Percentiles rank a stretch among this genome's conserved stretches.
These are phyloP conservation scores for Acanthurus lineatus DNA, from an alignment of 2,797 vertebrate genomes.

Conservation along the genomic window DNA sequence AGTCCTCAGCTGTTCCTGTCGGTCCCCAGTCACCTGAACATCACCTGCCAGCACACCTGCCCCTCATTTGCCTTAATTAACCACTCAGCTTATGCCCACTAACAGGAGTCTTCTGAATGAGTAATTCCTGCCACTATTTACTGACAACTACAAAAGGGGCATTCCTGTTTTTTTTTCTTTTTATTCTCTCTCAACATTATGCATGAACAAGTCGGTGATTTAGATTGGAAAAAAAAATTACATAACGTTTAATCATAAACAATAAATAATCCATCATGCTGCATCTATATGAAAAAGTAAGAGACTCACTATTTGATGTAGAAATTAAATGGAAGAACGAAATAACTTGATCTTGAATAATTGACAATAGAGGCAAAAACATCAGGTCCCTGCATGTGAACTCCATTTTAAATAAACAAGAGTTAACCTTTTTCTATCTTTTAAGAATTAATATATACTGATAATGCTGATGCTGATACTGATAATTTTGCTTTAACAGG, in stretches of 20 bases:
- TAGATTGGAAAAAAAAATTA: background rate
- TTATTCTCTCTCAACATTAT: background rate
- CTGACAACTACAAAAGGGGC: background rate
- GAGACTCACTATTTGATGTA: background rate
- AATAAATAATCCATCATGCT: conserved; percentile 3
- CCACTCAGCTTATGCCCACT: conserved; percentile 30
- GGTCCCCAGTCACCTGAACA: conserved; percentile 26
- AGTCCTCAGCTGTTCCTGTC: conserved; percentile 44
- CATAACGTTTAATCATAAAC: background rate
- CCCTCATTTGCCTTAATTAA: conserved; percentile 55
- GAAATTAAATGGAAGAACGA: conserved; percentile 15
- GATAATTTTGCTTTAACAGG: background rate
- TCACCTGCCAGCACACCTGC: conserved; percentile 63
- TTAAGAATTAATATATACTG: background rate
- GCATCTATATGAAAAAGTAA: background rate
- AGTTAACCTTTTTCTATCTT: background rate
- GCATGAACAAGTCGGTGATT: background rate
- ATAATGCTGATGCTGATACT: too few species aligned
- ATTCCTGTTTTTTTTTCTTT: conserved; percentile 19
- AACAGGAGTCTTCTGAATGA: conserved; percentile 27
- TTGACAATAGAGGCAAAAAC: conserved; percentile 12
- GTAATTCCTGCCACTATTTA: conserved; percentile 11
- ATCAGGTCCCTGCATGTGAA: conserved; percentile 16
- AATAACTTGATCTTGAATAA: conserved; percentile 34
- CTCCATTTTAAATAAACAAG: background rate